Percentiles rank a stretch among this genome's conserved stretches.
Conservation (phyloP, 2,113 vertebrate genomes). For the Oryzias melastigma region DNA sequence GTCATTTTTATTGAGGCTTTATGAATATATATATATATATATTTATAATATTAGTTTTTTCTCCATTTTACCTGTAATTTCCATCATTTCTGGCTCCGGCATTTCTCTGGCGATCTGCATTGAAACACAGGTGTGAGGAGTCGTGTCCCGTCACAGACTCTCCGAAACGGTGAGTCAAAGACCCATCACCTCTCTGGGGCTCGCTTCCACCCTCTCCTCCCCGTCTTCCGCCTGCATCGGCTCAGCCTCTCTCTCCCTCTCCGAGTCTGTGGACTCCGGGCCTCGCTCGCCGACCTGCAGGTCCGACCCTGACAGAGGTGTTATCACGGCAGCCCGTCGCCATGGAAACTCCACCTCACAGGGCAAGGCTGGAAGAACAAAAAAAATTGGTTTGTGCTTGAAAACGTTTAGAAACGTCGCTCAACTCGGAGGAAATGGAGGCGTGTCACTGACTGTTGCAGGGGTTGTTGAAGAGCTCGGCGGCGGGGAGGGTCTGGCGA, state of each 20-base stretch:
- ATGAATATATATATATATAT: too few species aligned
- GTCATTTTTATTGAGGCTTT: too few species aligned
- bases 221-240: background rate
- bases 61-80: constrained; percentile 51
- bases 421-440: background rate
- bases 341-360: constrained; percentile 62
- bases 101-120: constrained; percentile 39
- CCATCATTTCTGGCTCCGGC: constrained; percentile 19
- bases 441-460: constrained; percentile 67
- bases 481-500: constrained; percentile 19
- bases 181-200: constrained; percentile 32
- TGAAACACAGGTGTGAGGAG: constrained; percentile 12
- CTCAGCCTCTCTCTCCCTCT: constrained; percentile 22
- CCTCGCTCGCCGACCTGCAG: constrained; percentile 25
- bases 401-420: constrained; percentile 20
- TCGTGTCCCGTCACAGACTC: background rate
- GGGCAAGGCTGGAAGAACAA: constrained; percentile 53
- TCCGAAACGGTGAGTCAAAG: background rate
- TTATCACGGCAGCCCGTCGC: constrained; percentile 55
- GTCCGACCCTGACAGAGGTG: constrained; percentile 25
- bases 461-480: constrained; percentile 60
- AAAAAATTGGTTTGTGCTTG: background rate
- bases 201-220: constrained; percentile 16
- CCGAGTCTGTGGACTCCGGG: constrained; percentile 57
- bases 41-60: background rate